Evolutionary conservation across 2,888 invertebrate species (phyloP), one percentile per base, ranked within the genome.

Genomic region (Hyles lineata): DNA sequence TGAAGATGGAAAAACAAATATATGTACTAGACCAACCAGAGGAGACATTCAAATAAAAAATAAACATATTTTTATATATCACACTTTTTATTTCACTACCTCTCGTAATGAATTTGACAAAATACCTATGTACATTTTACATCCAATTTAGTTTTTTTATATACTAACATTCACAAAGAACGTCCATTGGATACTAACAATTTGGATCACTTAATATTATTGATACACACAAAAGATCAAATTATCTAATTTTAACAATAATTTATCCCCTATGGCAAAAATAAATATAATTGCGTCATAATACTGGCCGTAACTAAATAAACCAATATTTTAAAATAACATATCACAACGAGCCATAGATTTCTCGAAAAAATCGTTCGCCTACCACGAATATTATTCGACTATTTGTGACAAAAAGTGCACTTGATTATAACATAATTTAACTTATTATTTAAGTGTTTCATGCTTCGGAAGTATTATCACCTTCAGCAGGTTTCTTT

Each of bases 1-100:
- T 95, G 70, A 93, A 93, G 72, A 88, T 96, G 72, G 95, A 96
- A 77, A 97, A 96, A 81, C 94, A 92, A 77, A 95, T 97, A 79
- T 90, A 89, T 80, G 85, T 80, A 52, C 62, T 78, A 52, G 77
- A 79, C 60, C 58, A 76, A 70, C 74, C 77, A 35, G 76, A 77
- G 25, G 75, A 77, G 19, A 74, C 78, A 15, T 79, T 79, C 5
- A 79, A 83, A 80, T 83, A 82, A 82, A 82, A 78, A 63, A 17
- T 67, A 74, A 73, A 79, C 73, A 75, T 76, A 75, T 71, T 50
- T 72, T 72, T 72, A 71, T 80, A 76, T 79, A 67, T 43, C 55
- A 67, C 35, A 63, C 21, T 72, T 72, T 35, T 72, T 67, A 67
- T 67, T 67, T 61, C 63, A 58, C 35, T 76, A 78, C 35, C 35